A percentile compares a stretch with the other conserved stretches of the same genome.
phyloP scores from a whole-genome alignment of 92 coral and sea anemone species.

The Pocillopora grandis region DNA sequence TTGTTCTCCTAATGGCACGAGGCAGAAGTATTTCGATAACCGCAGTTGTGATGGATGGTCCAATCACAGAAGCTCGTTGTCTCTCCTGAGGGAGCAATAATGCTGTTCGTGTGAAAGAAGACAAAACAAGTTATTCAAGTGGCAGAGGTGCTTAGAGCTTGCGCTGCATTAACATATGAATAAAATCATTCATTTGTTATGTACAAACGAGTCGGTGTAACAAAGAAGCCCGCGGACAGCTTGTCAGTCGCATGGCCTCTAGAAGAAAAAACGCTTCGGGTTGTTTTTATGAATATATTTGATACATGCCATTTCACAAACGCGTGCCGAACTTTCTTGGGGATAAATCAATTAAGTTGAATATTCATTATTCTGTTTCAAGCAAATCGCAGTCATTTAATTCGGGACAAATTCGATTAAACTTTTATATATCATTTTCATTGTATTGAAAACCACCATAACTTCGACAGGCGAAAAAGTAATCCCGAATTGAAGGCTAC shows the following conservation, averaged over 20 bases:
- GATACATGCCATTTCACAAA: constrained; percentile 24
- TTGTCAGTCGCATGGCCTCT: constrained; percentile 8
- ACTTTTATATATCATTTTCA: constrained; percentile 1
- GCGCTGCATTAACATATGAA: constrained; percentile 40
- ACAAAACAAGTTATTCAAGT: constrained; percentile 44
- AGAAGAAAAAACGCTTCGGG: not conserved
- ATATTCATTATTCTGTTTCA: not conserved
- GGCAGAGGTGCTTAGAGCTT: constrained; percentile 20
- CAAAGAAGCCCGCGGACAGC: constrained; percentile 22
- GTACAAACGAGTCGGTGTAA: constrained; percentile 19
- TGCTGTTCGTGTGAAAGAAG: constrained; percentile 29
- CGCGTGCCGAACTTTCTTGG: constrained; percentile 20
- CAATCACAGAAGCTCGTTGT: constrained; percentile 21
- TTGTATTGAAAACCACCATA: not conserved
- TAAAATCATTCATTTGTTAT: constrained; percentile 11
- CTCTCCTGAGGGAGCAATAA: constrained; percentile 40
- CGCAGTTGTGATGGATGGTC: constrained; percentile 36
- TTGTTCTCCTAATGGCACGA: constrained; percentile 58
- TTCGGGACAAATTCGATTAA: constrained; percentile 32
- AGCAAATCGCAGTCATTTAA: not conserved
- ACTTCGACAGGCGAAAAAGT: not conserved
- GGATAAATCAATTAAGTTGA: not conserved
- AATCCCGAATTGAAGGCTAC: not conserved
- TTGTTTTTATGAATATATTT: constrained; percentile 22
- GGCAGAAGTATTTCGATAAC: constrained; percentile 47